phyloP scores from a whole-genome alignment of 2,113 vertebrate genomes.

The Murina feae region DNA sequence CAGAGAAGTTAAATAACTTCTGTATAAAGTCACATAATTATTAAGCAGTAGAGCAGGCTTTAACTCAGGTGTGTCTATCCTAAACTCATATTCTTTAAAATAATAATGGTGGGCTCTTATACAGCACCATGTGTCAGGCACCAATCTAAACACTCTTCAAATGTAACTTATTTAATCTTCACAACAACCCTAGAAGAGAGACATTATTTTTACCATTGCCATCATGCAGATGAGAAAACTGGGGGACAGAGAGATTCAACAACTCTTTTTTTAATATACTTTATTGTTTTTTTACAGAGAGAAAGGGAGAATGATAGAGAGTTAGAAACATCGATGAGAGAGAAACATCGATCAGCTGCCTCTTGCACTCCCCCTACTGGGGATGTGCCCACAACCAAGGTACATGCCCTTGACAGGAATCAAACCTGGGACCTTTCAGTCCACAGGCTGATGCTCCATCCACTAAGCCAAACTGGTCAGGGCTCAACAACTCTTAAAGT shows the following conservation, averaged over 20 bases:
- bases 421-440: too few relatives aligned
- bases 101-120: neutral
- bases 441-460: too few relatives aligned
- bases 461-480: too few relatives aligned
- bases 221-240: neutral
- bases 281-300: too few relatives aligned
- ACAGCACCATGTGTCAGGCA: neutral
- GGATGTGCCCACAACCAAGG: too few relatives aligned
- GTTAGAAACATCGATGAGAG: too few relatives aligned
- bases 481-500: neutral
- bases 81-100: constrained; percentile 21
- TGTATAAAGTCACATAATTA: neutral
- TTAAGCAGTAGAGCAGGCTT: neutral
- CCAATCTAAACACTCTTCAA: neutral
- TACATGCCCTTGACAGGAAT: too few relatives aligned
- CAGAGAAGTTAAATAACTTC: neutral
- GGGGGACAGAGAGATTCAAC: constrained; percentile 4
- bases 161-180: neutral
- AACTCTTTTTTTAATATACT: too few relatives aligned
- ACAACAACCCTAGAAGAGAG: neutral
- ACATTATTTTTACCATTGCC: neutral
- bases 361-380: too few relatives aligned
- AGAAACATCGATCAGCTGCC: too few relatives aligned
- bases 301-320: too few relatives aligned
- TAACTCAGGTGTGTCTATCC: neutral